Conservation (phyloP, 2,797 vertebrate genomes). For the Centropyge bicolor region DNA sequence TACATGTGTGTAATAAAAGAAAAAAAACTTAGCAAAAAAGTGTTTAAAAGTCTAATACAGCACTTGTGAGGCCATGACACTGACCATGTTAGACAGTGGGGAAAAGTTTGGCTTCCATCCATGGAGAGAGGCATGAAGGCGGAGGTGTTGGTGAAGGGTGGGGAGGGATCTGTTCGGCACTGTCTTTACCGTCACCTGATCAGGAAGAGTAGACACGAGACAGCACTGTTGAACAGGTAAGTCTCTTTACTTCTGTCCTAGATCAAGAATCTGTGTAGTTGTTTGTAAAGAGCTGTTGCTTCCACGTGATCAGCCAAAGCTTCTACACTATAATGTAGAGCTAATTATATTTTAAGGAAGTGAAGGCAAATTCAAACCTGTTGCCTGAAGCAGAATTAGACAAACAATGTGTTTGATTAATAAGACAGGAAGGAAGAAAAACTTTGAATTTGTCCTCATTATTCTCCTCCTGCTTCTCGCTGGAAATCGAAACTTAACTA, state of each 20-base stretch:
- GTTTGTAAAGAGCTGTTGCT: too few species aligned
- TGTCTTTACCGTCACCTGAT: slow-evolving; percentile 24
- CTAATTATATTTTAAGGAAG: neutral
- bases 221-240: neutral
- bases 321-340: neutral
- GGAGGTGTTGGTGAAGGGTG: slow-evolving; percentile 13
- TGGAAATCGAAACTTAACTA: slow-evolving; percentile 62
- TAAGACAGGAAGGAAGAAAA: neutral
- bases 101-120: neutral
- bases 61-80: neutral
- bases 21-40: neutral
- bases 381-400: neutral
- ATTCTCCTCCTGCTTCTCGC: neutral
- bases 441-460: neutral
- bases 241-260: neutral
- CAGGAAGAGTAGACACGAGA: slow-evolving; percentile 35
- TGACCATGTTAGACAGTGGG: neutral
- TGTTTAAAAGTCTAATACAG: neutral
- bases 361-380: neutral
- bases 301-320: neutral
- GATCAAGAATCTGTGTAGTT: rapidly evolving
- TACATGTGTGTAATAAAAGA: neutral
- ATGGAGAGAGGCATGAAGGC: neutral
- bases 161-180: slow-evolving; percentile 12
- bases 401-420: rapidly evolving